Base-by-base conservation (phyloP, 2,113 vertebrate species). In the Phocoena sinus region DNA sequence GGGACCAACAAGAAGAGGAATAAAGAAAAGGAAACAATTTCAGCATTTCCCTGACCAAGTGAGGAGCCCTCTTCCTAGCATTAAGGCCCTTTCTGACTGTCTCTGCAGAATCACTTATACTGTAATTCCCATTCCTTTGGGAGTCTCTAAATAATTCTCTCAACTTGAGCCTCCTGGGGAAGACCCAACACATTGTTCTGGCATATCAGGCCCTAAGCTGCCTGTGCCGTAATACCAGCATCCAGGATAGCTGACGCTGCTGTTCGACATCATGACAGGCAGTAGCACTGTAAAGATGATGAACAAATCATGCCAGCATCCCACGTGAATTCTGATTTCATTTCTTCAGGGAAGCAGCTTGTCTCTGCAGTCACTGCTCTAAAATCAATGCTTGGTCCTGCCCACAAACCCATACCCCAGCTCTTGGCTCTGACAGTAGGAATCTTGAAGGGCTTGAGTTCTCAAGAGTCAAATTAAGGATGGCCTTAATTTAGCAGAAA, bases 401-500 rank as follows among this genome's bases (percentile, higher is more conserved):
- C 56, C 74, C 25, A 12, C 70, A 50, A 89, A 87, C 44, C 17
- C 28, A 36, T 47, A 44, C 33, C 3, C 77, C 36, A 81, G 50
- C 26, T 87, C n/a, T 93, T 97, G 91, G 13, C 96, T 95, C 87
- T 83, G 79, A 87, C 53, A 87, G 63, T 53, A 81, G 67, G 86
- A 79, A 89, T 94, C 81, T 82, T 63, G 25, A 90, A 96, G 71
- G 87, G 12, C 36, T 96, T 87, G 90, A 41, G 63, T 62, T 95
- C 96, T 83, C 76, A 41, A 87, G 31, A 90, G 58, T 92, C 67
- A 86, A 58, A 9, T 73, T 65, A 41, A 94, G 89, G 85, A 56
- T 58, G 70, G 13, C 21, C 87, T 97, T 97, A 77, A 81, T 96
- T 96, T 96, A 95, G 89, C 95, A 91, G 65, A 67, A 87, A 79